Evolutionary conservation across 1,140 invertebrate genomes (phyloP), one percentile per base, ranked within the genome.

Genomic region (Drosophila navojoa): DNA sequence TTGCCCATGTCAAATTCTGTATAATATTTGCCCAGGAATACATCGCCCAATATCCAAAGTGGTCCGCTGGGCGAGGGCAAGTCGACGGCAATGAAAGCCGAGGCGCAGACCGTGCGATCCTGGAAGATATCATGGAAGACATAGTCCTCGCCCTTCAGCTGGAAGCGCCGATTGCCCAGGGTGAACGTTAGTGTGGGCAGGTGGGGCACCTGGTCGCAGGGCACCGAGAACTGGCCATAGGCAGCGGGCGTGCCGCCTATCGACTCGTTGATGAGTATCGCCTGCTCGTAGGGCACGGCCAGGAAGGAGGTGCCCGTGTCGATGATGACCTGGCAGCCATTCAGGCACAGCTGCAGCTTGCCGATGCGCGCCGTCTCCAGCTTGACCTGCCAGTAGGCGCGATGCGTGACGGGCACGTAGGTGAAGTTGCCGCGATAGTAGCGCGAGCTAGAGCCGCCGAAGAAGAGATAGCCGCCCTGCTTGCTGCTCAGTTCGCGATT

Each of bases 241-340:
- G 70, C 68, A 7, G 84, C 72, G 3, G 76, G 77, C 4, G 25
- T 72, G 3, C 84, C 84, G 1, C 85, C 85, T 44, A 89, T 80
- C 0, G 76, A 79, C 42, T 89, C 74, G 5, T 89, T 89, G 6
- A 89, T 89, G 0, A 84, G 44, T 44, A 84, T 80, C 6, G 84
- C 86, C 53, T 76, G 69, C 0, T 85, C 73, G 27, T 75, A 77
- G 5, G 96, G 96, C 27, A 95, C 95, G 47, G 95, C 95, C 71
- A 97, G 93, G 2, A 97, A 93, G 13, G 95, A 95, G 42, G 96
- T 96, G 22, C 96, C 96, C 62, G 96, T 96, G 81, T 96, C 96
- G 58, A 95, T 96, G 79, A 97, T 96, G 13, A 95, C 95, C 79
- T 94, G 90, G 70, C 95, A 96, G 9, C 93, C 93, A 0, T 80